Evolutionary conservation across 2,113 vertebrate genomes (phyloP).

Genomic region (Pimephales promelas): DNA sequence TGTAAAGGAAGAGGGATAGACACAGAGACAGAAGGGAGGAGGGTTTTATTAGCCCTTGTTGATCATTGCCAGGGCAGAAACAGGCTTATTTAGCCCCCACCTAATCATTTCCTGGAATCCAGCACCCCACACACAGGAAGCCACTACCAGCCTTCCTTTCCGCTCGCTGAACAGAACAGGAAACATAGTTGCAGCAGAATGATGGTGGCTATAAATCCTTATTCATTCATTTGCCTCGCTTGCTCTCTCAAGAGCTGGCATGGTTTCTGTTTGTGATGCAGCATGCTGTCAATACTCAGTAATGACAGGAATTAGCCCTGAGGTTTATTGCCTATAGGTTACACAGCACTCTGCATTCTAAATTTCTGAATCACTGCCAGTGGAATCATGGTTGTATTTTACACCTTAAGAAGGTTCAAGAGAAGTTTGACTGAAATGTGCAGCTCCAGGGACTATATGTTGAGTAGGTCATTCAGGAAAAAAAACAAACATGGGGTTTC

Average conservation of each 20-base stretch:
- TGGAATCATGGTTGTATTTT: neutral
- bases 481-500: neutral
- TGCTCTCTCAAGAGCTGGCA: slow-evolving; percentile 1
- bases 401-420: neutral
- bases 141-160: slow-evolving; percentile 65
- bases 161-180: slow-evolving; percentile 68
- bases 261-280: slow-evolving; percentile 46
- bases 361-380: neutral
- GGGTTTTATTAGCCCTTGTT: slow-evolving; percentile 19
- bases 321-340: slow-evolving; percentile 43
- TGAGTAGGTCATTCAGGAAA: neutral
- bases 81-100: slow-evolving; percentile 37
- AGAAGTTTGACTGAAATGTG: slow-evolving; percentile 1
- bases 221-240: slow-evolving; percentile 57
- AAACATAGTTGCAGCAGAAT: slow-evolving; percentile 60
- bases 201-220: slow-evolving; percentile 68
- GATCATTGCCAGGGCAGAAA: slow-evolving; percentile 14
- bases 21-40: neutral
- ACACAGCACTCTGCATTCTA: neutral
- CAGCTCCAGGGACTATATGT: neutral
- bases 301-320: slow-evolving; percentile 74
- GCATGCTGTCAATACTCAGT: slow-evolving; percentile 68
- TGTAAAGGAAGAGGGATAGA: slow-evolving; percentile 1
- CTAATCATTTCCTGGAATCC: slow-evolving; percentile 55
- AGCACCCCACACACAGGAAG: slow-evolving; percentile 69